phyloP scores from a whole-genome alignment of 2,888 invertebrate genomes.

The Pyrrhosoma nymphula region DNA sequence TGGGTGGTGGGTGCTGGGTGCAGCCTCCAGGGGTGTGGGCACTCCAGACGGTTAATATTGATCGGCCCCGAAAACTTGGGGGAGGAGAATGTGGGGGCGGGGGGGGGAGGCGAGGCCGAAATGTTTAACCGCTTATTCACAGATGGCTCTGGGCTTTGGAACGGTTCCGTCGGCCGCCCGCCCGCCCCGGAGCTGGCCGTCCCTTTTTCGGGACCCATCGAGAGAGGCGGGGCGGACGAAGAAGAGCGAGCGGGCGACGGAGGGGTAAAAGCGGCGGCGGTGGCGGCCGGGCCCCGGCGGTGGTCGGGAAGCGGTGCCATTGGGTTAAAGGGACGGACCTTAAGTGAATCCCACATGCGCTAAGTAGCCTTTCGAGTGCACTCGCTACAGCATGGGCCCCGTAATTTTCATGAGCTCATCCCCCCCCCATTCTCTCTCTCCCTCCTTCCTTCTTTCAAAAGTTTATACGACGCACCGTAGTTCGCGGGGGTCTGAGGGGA shows the following conservation, averaged over 20 bases:
- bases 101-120: slow-evolving; percentile 26
- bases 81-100: neutral
- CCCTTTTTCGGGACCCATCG: slow-evolving; percentile 10
- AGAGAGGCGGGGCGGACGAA: neutral
- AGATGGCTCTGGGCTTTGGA: slow-evolving; percentile 64
- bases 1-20: neutral
- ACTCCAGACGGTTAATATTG: slow-evolving; percentile 67
- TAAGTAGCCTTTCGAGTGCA: slow-evolving; percentile 30
- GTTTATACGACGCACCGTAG: neutral
- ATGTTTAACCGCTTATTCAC: slow-evolving; percentile 61
- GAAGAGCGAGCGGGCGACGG: neutral
- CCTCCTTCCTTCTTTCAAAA: neutral
- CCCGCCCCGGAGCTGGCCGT: neutral
- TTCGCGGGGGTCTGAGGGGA: neutral
- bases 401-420: slow-evolving; percentile 3
- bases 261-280: neutral
- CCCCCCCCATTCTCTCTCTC: no score
- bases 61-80: slow-evolving; percentile 16
- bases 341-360: slow-evolving; percentile 11
- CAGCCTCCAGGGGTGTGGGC: slow-evolving; percentile 11
- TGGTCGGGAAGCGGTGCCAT: neutral
- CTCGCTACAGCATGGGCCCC: neutral
- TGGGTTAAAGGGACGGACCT: slow-evolving; percentile 35
- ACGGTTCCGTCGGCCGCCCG: slow-evolving; percentile 22
- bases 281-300: neutral